Evolutionary conservation across 2,113 vertebrate genomes (phyloP), one percentile per base, ranked within the genome.

Genomic region (Panthera uncia): DNA sequence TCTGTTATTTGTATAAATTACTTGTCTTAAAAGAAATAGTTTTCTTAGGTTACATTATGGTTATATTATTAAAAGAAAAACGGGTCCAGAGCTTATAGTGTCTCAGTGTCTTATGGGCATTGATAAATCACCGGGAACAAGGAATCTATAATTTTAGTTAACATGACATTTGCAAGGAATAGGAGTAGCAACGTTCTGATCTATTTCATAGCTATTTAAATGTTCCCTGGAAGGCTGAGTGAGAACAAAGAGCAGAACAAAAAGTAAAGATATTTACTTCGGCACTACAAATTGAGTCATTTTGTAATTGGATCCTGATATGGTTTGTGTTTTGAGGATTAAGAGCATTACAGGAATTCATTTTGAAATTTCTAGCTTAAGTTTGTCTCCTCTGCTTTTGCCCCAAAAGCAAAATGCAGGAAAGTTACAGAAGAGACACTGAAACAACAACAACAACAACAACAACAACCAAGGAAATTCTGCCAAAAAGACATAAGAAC

Each of bases 141-240:
- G 19, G 25, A 91, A 94, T 91, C 65, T 88, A 41, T 88, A 61
- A 90, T 95, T 96, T 85, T 79, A 94, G 89, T 97, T 93, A 92
- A 76, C 76, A 95, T n/a, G 76, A 21, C 55, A 87, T 90, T 97
- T 94, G 95, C 52, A 84, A 84, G 7, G n/a, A 82, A 78, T 93
- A 87, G 14, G 45, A 93, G 94, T 73, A 89, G 55, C 5, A 69
- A 78, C 61, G 52, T 57, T 88, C 65, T 95, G 78, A 80, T 84
- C 36, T 55, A 61, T 91, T 86, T 66, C 85, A n/a, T 8, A 90
- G 38, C 6, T 90, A 65, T 81, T 82, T 94, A 90, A 89, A 57
- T 93, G 81, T 74, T 50, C 33, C 48, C 50, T 82, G 38, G 38
- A 91, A 96, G 57, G 14, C 52, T 16, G 23, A 23, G 23, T 79